phyloP scores from a whole-genome alignment of 2,113 vertebrate genomes.

The Formicarius rufipectus region DNA sequence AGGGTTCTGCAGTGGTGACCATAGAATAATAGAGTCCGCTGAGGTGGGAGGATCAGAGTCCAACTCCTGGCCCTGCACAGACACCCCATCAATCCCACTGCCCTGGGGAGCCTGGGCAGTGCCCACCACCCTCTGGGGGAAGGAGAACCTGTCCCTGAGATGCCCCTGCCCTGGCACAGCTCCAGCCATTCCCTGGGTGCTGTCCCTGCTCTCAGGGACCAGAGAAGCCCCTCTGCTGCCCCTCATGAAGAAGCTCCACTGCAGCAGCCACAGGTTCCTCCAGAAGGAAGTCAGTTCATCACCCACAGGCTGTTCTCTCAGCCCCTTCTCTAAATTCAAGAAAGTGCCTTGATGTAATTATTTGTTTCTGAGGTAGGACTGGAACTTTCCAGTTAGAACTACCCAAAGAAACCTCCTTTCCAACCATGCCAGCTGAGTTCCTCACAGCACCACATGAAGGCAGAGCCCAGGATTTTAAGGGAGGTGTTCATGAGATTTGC shows the following conservation, averaged over 20 bases:
- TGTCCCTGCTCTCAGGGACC: neutral
- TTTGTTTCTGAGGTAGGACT: neutral
- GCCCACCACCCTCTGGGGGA: neutral
- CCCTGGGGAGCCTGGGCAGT: neutral
- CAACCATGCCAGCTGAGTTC: neutral
- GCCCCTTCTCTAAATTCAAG: neutral
- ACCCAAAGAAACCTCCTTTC: neutral
- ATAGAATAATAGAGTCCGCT: accelerated
- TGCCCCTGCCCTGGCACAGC: neutral
- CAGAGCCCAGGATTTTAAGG: neutral
- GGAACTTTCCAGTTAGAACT: neutral
- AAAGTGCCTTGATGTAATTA: neutral
- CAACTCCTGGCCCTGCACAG: neutral
- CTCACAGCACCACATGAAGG: neutral
- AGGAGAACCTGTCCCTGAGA: neutral
- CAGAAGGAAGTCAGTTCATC: neutral
- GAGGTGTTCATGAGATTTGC: neutral
- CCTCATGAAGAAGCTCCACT: neutral
- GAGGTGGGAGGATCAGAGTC: neutral
- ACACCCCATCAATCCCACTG: neutral
- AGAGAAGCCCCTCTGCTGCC: neutral
- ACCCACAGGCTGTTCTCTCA: neutral
- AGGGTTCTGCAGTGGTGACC: neutral
- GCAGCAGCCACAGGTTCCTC: neutral
- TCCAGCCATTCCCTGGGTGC: neutral